Percentiles rank a stretch among this genome's conserved stretches.
Evolutionary conservation across 1,140 invertebrate genomes (phyloP).

Genomic region (Ericerus pela): DNA sequence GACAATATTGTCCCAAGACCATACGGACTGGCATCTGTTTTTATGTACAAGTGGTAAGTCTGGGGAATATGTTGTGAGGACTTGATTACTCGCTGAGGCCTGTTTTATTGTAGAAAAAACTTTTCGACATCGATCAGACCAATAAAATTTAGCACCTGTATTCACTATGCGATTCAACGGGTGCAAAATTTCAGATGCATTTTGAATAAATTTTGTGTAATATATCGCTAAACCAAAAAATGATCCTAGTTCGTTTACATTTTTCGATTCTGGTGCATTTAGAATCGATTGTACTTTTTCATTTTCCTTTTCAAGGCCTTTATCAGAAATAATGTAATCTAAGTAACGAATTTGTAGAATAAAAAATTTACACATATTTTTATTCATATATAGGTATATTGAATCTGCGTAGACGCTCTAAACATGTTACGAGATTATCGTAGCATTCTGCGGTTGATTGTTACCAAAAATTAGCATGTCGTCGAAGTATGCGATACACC

Average conservation of each 20-base stretch:
- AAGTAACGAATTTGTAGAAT: constrained; percentile 18
- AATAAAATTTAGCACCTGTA: constrained; percentile 29
- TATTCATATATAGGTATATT: no score
- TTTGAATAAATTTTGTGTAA: constrained; percentile 26
- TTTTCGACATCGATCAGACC: constrained; percentile 20
- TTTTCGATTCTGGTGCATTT: constrained; percentile 13
- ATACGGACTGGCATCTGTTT: constrained; percentile 34
- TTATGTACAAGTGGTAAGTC: constrained; percentile 28
- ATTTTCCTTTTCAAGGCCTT: constrained; percentile 21
- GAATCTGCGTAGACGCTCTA: no score
- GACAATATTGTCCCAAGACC: constrained; percentile 35
- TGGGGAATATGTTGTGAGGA: constrained; percentile 14
- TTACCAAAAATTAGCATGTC: no score
- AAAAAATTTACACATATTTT: constrained; percentile 15
- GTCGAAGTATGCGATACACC: no score
- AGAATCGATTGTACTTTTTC: constrained; percentile 25
- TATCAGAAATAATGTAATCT: constrained; percentile 20
- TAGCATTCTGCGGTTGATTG: no score
- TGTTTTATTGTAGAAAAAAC: constrained; percentile 27
- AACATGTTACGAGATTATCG: no score
- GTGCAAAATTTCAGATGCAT: constrained; percentile 10
- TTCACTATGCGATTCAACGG: constrained; percentile 20
- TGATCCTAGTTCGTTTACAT: constrained; percentile 21
- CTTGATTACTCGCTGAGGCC: background rate
- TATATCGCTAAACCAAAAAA: constrained; percentile 29